A percentile compares a stretch with the other conserved stretches of the same genome.
These are phyloP conservation scores for Nesoenas mayeri DNA, from an alignment of 2,113 vertebrate species.

Conservation along the genomic window DNA sequence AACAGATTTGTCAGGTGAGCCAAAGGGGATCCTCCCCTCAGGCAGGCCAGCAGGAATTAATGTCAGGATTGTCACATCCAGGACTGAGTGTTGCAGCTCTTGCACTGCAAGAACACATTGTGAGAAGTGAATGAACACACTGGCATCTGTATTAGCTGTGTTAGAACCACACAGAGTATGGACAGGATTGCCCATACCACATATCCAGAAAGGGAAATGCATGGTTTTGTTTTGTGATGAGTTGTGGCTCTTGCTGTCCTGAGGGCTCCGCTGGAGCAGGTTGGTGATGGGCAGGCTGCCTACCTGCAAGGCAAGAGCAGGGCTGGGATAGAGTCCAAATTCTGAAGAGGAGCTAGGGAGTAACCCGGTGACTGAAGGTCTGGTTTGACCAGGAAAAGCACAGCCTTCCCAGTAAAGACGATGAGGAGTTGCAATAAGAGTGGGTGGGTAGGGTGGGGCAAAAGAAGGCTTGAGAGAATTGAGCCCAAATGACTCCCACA, in stretches of 20 bases:
- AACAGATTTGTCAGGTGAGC: conserved; percentile 18
- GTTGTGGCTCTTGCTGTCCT: neutral
- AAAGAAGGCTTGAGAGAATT: conserved; percentile 52
- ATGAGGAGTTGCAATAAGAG: conserved; percentile 15
- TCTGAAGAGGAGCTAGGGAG: neutral
- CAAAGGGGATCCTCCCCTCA: conserved; percentile 15
- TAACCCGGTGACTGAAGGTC: conserved; percentile 24
- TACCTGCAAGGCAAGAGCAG: neutral
- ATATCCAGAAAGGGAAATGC: neutral
- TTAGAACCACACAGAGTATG: neutral
- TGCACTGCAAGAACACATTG: conserved; percentile 28
- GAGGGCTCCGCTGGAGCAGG: neutral
- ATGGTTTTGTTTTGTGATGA: neutral
- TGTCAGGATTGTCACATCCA: neutral
- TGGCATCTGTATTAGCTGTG: neutral
- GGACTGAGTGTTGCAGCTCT: neutral
- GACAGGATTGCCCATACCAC: neutral
- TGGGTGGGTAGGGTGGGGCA: conserved; percentile 26
- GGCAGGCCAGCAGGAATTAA: neutral
- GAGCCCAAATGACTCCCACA: conserved; percentile 51
- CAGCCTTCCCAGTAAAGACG: neutral
- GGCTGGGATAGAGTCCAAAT: conserved; percentile 21
- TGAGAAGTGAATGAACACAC: conserved; percentile 19
- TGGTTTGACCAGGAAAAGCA: conserved; percentile 40
- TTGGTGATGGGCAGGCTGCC: neutral